phyloP scores from a whole-genome alignment of 2,888 invertebrate species.

The Alsophila aescularia region DNA sequence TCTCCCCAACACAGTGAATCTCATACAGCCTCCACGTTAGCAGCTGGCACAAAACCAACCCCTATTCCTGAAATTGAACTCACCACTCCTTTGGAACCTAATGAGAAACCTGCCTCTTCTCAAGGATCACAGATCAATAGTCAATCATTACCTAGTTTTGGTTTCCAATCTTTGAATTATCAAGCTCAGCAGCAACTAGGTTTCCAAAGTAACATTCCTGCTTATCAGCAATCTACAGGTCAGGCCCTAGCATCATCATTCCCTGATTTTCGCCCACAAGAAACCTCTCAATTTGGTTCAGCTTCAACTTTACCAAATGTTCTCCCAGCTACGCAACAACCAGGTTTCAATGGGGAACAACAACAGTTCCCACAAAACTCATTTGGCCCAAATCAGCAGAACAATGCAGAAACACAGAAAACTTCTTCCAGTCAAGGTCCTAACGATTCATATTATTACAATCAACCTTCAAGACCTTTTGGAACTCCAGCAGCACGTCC shows the following conservation, averaged over 20 bases:
- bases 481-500: constrained; percentile 36
- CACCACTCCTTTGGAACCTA: constrained; percentile 57
- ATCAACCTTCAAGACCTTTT: constrained; percentile 61
- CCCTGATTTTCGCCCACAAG: constrained; percentile 19
- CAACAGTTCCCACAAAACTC: constrained; percentile 17
- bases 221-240: constrained; percentile 16
- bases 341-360: neutral
- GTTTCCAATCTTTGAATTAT: constrained; percentile 12
- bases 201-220: constrained; percentile 16
- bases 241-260: constrained; percentile 16
- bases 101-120: constrained; percentile 22
- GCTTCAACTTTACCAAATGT: constrained; percentile 3
- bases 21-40: constrained; percentile 5
- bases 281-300: constrained; percentile 8
- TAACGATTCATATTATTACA: constrained; percentile 64
- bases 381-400: constrained; percentile 24
- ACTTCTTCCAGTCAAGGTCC: constrained; percentile 45
- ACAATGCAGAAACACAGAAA: constrained; percentile 32
- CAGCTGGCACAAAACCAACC: constrained; percentile 38
- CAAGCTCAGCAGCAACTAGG: constrained; percentile 16
- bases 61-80: constrained; percentile 54
- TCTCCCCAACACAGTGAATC: constrained; percentile 10
- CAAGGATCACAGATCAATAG: constrained; percentile 21
- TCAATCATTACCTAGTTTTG: constrained; percentile 18
- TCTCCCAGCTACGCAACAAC: constrained; percentile 7